Base-by-base conservation (phyloP, 2,888 invertebrate genomes). In the Aporophyla lueneburgensis region DNA sequence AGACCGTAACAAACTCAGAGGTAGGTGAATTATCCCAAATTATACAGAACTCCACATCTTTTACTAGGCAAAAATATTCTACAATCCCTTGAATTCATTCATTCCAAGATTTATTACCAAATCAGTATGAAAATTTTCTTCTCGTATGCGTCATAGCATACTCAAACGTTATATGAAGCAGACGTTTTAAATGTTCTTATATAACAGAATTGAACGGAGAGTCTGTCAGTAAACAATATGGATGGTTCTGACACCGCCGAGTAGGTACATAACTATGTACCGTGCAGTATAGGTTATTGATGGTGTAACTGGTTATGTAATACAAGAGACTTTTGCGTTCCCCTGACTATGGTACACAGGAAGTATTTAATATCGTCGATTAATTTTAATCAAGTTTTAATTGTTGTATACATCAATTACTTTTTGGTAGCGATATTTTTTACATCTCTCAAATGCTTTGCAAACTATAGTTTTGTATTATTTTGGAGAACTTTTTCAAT, bases 131-230 rank as follows among this genome's bases (percentile, higher is more conserved):
- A 33, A 69, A 70, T 69, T 0, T 16, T 59, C 69, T 69, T 61
- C 51, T 21, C 9, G 14, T 19, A 33, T 43, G 33, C 9, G 40
- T 69, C 63, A 63, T 40, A 46, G 53, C 9, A 51, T 19, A 58
- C 49, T 16, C 43, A 76, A 61, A 68, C 63, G 40, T 19, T 43
- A 33, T 51, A 56, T 27, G n/a, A 51, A 76, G 61, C n/a, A 49
- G 27, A 14, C 24, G 21, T 72, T 70, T 74, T 63, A 68, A 75
- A 74, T 33, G 27, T 19, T 49, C 21, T 71, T 71, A 51, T 56
- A n/a, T 71, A 73, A 74, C 46, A 14, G 14, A 62, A 82, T 73
- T 71, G 61, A 71, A 76, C 33, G 16, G 12, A 12, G 40, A 62
- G 33, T 53, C 27, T 66, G 68, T 70, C 58, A 7, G 43, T 33